Conservation (phyloP, 2,888 invertebrate species). For the Scelioninae gen. 2 region DNA sequence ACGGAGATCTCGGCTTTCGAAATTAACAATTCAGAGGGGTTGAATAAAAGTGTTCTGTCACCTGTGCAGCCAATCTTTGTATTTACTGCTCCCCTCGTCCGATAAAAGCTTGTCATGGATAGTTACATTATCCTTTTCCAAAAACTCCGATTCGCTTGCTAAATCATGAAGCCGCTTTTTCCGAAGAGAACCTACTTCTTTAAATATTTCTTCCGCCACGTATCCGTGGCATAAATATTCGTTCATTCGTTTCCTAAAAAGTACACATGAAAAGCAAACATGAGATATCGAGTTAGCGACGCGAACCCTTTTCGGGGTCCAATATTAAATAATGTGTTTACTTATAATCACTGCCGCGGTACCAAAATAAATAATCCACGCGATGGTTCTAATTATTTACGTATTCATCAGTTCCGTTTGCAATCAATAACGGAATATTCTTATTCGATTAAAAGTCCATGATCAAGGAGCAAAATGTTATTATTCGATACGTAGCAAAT, state of each 20-base stretch:
- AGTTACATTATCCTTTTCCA: constrained; percentile 68
- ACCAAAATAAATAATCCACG: too few relatives aligned
- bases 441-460: too few relatives aligned
- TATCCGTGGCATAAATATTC: constrained; percentile 86
- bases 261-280: constrained; percentile 37
- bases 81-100: constrained; percentile 84
- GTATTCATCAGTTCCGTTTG: too few relatives aligned
- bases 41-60: constrained; percentile 70
- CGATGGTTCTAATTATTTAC: too few relatives aligned
- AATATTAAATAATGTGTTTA: too few relatives aligned
- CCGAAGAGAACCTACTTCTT: constrained; percentile 77
- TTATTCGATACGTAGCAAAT: too few relatives aligned
- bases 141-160: constrained; percentile 66
- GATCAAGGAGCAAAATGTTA: too few relatives aligned
- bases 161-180: constrained; percentile 75
- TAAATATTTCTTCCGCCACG: constrained; percentile 84
- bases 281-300: too few relatives aligned
- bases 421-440: too few relatives aligned
- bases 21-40: not conserved
- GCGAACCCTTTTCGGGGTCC: too few relatives aligned
- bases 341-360: too few relatives aligned
- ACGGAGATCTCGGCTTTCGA: too few relatives aligned
- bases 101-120: constrained; percentile 78
- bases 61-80: constrained; percentile 86
- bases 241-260: constrained; percentile 83